Evolutionary conservation across 2,113 vertebrate species (phyloP), one percentile per base, ranked within the genome.

Genomic region (Cnemophilus loriae): DNA sequence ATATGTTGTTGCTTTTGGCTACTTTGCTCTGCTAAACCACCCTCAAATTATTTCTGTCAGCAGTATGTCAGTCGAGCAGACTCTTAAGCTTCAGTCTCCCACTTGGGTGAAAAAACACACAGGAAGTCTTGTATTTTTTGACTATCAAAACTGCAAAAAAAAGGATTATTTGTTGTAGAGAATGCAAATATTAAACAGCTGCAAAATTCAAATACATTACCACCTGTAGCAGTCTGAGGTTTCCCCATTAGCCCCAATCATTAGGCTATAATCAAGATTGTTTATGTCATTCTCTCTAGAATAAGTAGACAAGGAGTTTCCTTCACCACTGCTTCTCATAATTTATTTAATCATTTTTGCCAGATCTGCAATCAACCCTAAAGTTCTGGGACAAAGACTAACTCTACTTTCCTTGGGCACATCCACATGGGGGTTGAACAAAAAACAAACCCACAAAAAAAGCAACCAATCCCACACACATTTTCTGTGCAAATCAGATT

Each of bases 31-130:
- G 32, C 10, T 78, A 91, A 82, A 77, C 89, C 49, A 84, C 39
- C 30, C 73, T 78, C 52, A 67, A 84, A 89, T 68, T 78, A 67
- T 52, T 96, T 84, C 68, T 91, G 69, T 44, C 68, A 93, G 55
- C 63, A 85, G 14, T 32, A 27, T 19, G 16, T 37, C 80, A 64
- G 32, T 41, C 22, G 35, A 44, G 8, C 19, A 47, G 26, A 37
- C n/a, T 82, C 52, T 74, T 19, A 37, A 68, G 19, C 49, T 83
- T 69, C 64, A 55, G 76, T 30, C 17, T 65, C 19, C 37, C 30
- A 10, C 42, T 59, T 18, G 9, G 16, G 6, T 53, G 21, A 70
- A 70, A 80, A 80, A 77, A 23, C 28, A 74, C 1, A 2, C 18
- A 59, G 7, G 10, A 41, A 42, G 13, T 35, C 33, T 65, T 83